A percentile compares a stretch with the other conserved stretches of the same genome.
phyloP scores from a whole-genome alignment of 2,888 invertebrate genomes.

The Hymenopus coronatus region DNA sequence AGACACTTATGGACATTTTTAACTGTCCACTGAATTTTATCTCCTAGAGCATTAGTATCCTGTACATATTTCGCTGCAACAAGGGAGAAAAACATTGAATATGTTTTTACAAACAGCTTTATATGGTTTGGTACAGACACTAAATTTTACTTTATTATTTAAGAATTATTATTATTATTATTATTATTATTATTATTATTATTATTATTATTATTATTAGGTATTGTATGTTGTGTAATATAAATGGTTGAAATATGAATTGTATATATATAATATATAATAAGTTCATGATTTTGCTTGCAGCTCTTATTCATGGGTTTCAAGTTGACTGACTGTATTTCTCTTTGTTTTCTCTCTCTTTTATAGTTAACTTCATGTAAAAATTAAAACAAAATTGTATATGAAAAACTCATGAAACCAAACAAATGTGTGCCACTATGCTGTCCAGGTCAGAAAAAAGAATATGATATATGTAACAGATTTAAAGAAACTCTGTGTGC shows the following conservation, averaged over 20 bases:
- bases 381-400: conserved; percentile 35
- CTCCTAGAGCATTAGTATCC: no score
- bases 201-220: no score
- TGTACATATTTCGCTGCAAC: no score
- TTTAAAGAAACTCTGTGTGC: not conserved
- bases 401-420: conserved; percentile 31
- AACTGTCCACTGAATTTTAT: no score
- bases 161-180: no score
- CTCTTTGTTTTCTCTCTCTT: conserved; percentile 35
- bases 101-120: no score
- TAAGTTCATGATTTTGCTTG: not conserved
- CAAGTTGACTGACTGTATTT: not conserved
- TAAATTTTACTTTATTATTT: no score
- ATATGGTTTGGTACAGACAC: no score
- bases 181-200: no score
- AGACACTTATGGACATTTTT: no score
- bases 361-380: conserved; percentile 51
- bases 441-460: conserved; percentile 14
- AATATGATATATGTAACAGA: conserved; percentile 14
- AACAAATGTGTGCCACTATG: conserved; percentile 26
- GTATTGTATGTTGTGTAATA: conserved; percentile 36
- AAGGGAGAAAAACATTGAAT: no score
- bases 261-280: not conserved
- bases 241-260: conserved; percentile 8
- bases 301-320: not conserved